phyloP scores from a whole-genome alignment of 2,888 invertebrate genomes.

The Tiliacea citrago region DNA sequence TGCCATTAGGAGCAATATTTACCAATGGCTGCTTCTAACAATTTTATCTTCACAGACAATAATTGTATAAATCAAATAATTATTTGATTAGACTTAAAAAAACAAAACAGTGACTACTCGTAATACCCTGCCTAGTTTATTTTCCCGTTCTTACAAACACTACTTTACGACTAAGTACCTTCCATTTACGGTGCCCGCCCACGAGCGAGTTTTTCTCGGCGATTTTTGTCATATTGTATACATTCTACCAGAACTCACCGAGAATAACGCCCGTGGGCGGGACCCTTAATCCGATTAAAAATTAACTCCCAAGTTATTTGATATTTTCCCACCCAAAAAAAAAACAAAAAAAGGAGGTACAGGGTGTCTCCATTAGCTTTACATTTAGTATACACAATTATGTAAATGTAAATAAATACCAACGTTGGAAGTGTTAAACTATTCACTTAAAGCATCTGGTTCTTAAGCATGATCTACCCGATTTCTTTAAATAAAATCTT shows the following conservation, averaged over 20 bases:
- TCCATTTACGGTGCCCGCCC: too few species aligned
- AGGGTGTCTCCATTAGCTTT: conserved; percentile 17
- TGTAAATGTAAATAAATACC: conserved; percentile 12
- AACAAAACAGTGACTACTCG: conserved; percentile 3
- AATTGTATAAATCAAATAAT: too few species aligned
- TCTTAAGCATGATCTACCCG: conserved; percentile 9
- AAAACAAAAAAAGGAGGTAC: neutral
- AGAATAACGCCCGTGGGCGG: too few species aligned
- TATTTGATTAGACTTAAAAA: conserved; percentile 8
- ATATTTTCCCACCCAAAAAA: too few species aligned
- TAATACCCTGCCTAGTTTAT: neutral
- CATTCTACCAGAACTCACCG: too few species aligned
- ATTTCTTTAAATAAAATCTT: conserved; percentile 16
- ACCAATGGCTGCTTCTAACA: neutral
- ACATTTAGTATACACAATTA: neutral
- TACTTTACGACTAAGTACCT: neutral
- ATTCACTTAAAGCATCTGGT: conserved; percentile 24
- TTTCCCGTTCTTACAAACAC: neutral
- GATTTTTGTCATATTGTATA: too few species aligned
- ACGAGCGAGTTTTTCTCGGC: too few species aligned
- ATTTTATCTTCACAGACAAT: neutral
- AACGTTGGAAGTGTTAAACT: too few species aligned
- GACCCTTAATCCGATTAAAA: too few species aligned
- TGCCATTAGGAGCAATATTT: too few species aligned
- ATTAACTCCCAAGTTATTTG: too few species aligned